phyloP scores from a whole-genome alignment of 2,888 invertebrate species.

The Trissonchulus latispiculum region DNA sequence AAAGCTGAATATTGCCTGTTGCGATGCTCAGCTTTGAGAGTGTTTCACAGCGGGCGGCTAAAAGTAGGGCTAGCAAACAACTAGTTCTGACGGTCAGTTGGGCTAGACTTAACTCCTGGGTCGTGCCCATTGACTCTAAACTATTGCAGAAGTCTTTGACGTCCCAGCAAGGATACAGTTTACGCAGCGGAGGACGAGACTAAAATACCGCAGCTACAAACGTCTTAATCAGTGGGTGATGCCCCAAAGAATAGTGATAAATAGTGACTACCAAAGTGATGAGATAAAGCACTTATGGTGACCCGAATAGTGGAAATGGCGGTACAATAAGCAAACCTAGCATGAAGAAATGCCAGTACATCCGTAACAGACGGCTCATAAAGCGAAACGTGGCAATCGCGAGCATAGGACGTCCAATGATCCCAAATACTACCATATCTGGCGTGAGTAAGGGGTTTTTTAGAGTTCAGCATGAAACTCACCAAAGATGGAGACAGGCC shows the following conservation, averaged over 20 bases:
- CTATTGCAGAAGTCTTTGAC: too few relatives aligned
- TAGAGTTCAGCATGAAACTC: too few relatives aligned
- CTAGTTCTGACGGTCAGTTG: too few relatives aligned
- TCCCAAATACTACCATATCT: background rate
- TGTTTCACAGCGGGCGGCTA: too few relatives aligned
- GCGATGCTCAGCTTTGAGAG: too few relatives aligned
- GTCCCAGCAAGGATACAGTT: background rate
- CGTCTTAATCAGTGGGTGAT: background rate
- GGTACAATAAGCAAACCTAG: background rate
- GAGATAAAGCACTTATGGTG: background rate
- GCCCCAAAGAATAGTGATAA: background rate
- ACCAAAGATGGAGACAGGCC: too few relatives aligned
- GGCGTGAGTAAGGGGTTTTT: too few relatives aligned
- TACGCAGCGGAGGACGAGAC: background rate
- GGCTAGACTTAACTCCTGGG: too few relatives aligned
- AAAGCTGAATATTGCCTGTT: too few relatives aligned
- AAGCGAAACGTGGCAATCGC: background rate
- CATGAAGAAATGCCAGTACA: background rate
- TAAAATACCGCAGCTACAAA: background rate
- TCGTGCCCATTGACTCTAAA: too few relatives aligned
- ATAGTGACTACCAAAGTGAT: background rate
- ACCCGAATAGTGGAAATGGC: background rate
- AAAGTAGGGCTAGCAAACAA: too few relatives aligned
- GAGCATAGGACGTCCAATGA: background rate
- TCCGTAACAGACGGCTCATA: background rate